Evolutionary conservation across 2,888 invertebrate species (phyloP).

Genomic region (Agrenia bidenticulata): DNA sequence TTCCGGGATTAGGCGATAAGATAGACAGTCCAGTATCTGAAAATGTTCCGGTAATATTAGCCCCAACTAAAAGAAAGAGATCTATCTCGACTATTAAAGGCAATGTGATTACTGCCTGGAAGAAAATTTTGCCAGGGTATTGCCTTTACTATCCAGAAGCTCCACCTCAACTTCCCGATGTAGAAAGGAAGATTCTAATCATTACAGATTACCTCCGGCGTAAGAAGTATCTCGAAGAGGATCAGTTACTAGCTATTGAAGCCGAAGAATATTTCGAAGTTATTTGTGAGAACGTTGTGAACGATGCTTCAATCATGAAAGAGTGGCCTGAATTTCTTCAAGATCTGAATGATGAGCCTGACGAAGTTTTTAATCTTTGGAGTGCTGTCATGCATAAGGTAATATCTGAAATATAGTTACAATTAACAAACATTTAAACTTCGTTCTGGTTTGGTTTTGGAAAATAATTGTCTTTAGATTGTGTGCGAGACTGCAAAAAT

Average conservation of each 20-base stretch:
- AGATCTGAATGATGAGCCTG: slow-evolving; percentile 32
- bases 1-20: too few relatives aligned
- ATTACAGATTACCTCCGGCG: slow-evolving; percentile 18
- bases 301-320: slow-evolving; percentile 24
- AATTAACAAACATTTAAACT: background rate
- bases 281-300: slow-evolving; percentile 17
- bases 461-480: background rate
- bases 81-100: background rate
- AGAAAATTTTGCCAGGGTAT: slow-evolving; percentile 39
- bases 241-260: slow-evolving; percentile 16
- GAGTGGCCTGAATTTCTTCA: slow-evolving; percentile 36
- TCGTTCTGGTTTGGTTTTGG: background rate
- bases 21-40: too few relatives aligned
- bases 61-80: slow-evolving; percentile 1
- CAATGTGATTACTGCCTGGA: slow-evolving; percentile 15
- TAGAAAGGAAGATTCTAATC: slow-evolving; percentile 28
- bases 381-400: slow-evolving; percentile 45
- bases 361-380: slow-evolving; percentile 39
- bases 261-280: slow-evolving; percentile 25
- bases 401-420: background rate
- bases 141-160: slow-evolving; percentile 36
- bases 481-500: background rate
- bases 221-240: background rate
- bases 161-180: slow-evolving; percentile 30
- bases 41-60: background rate